Evolutionary conservation across 2,888 invertebrate species (phyloP), one percentile per base, ranked within the genome.

Genomic region (Hemicrepidius hirtus): DNA sequence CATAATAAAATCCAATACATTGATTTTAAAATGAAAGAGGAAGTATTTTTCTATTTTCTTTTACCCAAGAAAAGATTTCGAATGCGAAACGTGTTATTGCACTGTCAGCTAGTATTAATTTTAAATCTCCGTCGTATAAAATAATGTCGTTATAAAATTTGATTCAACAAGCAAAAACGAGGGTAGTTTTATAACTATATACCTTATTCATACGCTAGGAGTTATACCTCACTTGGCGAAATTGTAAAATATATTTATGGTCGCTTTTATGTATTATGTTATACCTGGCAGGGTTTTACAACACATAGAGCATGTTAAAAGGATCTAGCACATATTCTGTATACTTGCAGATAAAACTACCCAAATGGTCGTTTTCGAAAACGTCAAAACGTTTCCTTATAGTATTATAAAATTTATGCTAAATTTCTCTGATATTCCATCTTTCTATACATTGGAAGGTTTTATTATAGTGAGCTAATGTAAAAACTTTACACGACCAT

Each of bases 211-310:
- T 74, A 76, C 69, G 68, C 67, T 57, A 16, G 64, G 67, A 70
- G 71, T 74, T 82, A 80, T 80, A 76, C 73, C 80, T 79, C 78
- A 84, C 84, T 85, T 83, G 84, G 83, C 84, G 81, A 84, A 85
- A 85, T 85, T 84, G 85, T 85, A 84, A 85, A 85, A 84, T 84
- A 83, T 84, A 84, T 85, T 84, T 84, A 84, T 82, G 81, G 78
- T 75, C 79, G 75, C 74, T 83, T 84, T 84, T 84, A 84, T 84
- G 83, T 81, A 81, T 84, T 82, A 83, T 82, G 81, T 82, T 78
- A 81, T 78, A 73, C 78, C 74, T 75, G 73, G 72, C 65, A 59
- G 60, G 35, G 53, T 69, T 73, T 70, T 63, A 67, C 44, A 59
- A 46, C 70, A 35, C 57, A 41, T 62, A 66, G 41, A 40, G 41